Conservation (phyloP, 2,797 vertebrate species). For the Gallinago solitaria region DNA sequence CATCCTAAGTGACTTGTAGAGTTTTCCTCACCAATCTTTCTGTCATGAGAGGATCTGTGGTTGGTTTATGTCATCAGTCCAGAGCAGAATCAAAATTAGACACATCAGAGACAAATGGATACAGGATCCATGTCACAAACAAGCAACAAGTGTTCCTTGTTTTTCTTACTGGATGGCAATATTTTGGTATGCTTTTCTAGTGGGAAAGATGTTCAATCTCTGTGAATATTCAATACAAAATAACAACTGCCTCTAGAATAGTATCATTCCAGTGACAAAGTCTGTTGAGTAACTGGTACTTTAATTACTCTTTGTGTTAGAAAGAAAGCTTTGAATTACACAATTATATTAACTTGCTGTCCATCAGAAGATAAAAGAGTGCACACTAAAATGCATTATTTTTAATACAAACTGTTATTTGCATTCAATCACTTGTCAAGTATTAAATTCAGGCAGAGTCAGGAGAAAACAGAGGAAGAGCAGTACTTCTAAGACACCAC, state of each 20-base stretch:
- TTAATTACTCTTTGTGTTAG: constrained; percentile 21
- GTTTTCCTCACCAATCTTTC: constrained; percentile 14
- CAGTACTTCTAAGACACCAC: neutral
- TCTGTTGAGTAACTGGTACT: constrained; percentile 41
- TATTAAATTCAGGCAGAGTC: neutral
- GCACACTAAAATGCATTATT: constrained; percentile 19
- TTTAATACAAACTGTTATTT: constrained; percentile 4
- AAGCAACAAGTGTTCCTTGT: neutral
- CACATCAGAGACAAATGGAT: neutral
- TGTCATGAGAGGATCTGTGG: neutral
- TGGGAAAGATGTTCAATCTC: neutral
- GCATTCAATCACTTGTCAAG: neutral
- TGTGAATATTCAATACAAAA: neutral
- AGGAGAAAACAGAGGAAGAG: neutral
- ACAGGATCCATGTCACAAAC: neutral
- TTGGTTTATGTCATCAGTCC: neutral
- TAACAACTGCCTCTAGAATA: neutral
- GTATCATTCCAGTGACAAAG: constrained; percentile 20
- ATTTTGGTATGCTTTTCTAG: neutral
- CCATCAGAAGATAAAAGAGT: constrained; percentile 11
- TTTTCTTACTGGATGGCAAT: neutral
- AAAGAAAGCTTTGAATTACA: neutral
- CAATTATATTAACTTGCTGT: constrained; percentile 19
- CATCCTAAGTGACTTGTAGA: constrained; percentile 12
- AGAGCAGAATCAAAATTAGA: constrained; percentile 3